Evolutionary conservation across 2,888 invertebrate genomes (phyloP), one percentile per base, ranked within the genome.

Genomic region (Nymphalis c-album): DNA sequence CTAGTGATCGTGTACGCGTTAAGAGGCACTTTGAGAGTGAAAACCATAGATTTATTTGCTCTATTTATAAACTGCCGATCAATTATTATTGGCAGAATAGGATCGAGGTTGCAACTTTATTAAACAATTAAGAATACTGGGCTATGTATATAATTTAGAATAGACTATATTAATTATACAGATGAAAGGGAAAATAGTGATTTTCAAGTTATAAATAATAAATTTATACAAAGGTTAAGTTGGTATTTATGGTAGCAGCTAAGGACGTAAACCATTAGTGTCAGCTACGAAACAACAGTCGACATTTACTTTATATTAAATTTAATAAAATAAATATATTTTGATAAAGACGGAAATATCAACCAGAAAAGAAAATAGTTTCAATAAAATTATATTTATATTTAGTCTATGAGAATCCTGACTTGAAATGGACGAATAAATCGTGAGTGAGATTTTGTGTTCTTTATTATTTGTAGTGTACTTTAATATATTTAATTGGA

Each of bases 211-310:
- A 58, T 48, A 58, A 58, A 58, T 57, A 48, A 26, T 48, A 59
- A 64, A 64, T 50, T 26, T 59, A 48, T 51, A 60, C 51, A 64
- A 64, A 64, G 64, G 60, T 64, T 64, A 51, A 51, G 50, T 46
- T 64, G 60, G 60, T 64, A 64, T 64, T 64, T 60, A 31, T 46
- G 60, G 60, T 51, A 60, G 60, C 59, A 59, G 64, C 59, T 45
- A 59, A 18, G 45, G 59, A 60, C 59, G 18, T 35, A 35, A 46
- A 50, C 60, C 45, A 17, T 26, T 53, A 51, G 64, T 60, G 51
- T 64, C 60, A 51, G 45, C 64, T 18, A 46, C 16, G 46, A 60
- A 50, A 64, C 60, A 64, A 22, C 50, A 31, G 60, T 64, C 60
- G 51, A 64, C 60, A 31, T 59, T 51, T 13, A 51, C 16, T 13